phyloP scores from a whole-genome alignment of 2,113 vertebrate genomes.

The Eurystomus gularis region DNA sequence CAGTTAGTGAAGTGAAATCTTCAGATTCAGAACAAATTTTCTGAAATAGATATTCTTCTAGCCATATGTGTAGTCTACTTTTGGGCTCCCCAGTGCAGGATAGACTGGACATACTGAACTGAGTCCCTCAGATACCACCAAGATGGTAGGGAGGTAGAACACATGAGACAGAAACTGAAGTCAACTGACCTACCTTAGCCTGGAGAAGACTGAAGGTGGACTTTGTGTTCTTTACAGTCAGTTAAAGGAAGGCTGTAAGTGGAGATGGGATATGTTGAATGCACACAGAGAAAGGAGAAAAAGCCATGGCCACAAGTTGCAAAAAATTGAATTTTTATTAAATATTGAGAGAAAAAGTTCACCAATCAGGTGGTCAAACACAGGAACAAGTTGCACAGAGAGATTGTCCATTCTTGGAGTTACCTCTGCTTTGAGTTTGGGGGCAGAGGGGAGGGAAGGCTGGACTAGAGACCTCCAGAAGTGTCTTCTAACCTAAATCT shows the following conservation, averaged over 20 bases:
- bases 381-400: neutral
- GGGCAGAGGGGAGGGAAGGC: neutral
- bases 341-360: neutral
- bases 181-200: neutral
- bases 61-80: neutral
- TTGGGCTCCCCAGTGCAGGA: neutral
- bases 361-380: neutral
- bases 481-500: neutral
- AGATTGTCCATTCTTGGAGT: neutral
- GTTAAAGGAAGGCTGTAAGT: neutral
- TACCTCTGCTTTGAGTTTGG: neutral
- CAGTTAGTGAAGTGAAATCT: neutral
- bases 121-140: neutral
- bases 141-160: neutral
- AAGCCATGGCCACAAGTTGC: rapidly evolving
- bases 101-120: neutral
- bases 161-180: neutral
- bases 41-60: neutral
- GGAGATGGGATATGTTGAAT: rapidly evolving
- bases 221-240: neutral
- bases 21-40: neutral
- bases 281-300: neutral
- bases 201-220: neutral
- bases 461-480: neutral
- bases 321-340: neutral